Conservation (phyloP, 2,113 vertebrate species). For the Mohoua ochrocephala region DNA sequence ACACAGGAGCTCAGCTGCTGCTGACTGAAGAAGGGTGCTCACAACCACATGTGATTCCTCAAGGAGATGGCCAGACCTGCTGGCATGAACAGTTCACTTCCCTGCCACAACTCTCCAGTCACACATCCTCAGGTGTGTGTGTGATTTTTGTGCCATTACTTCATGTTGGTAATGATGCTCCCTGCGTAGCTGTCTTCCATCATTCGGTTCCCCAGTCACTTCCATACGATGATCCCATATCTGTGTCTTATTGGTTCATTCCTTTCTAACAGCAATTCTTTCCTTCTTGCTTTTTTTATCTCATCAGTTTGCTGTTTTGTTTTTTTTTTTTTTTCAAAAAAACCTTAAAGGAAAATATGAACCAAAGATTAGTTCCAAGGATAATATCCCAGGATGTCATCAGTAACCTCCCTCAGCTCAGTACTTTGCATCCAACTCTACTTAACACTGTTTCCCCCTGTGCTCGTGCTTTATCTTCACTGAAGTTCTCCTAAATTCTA, state of each 20-base stretch:
- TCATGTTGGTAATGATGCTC: neutral
- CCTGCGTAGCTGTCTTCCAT: neutral
- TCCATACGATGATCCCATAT: neutral
- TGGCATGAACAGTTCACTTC: neutral
- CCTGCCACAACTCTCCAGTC: neutral
- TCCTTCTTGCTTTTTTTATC: neutral
- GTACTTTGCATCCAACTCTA: neutral
- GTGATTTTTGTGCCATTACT: neutral
- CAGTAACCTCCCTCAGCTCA: neutral
- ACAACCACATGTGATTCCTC: rapidly evolving
- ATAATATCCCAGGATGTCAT: neutral
- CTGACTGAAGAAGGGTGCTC: neutral
- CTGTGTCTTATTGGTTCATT: neutral
- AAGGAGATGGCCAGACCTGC: neutral
- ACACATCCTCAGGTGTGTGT: neutral
- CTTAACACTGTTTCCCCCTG: neutral
- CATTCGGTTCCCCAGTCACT: neutral
- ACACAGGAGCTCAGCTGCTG: neutral
- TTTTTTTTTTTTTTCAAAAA: neutral
- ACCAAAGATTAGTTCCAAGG: neutral
- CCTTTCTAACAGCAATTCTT: neutral
- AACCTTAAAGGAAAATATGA: neutral
- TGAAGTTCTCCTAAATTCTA: neutral
- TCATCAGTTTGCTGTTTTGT: neutral
- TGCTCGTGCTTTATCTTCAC: neutral